Evolutionary conservation across 2,113 vertebrate species (phyloP), one percentile per base, ranked within the genome.

Genomic region (Setophaga petechia): DNA sequence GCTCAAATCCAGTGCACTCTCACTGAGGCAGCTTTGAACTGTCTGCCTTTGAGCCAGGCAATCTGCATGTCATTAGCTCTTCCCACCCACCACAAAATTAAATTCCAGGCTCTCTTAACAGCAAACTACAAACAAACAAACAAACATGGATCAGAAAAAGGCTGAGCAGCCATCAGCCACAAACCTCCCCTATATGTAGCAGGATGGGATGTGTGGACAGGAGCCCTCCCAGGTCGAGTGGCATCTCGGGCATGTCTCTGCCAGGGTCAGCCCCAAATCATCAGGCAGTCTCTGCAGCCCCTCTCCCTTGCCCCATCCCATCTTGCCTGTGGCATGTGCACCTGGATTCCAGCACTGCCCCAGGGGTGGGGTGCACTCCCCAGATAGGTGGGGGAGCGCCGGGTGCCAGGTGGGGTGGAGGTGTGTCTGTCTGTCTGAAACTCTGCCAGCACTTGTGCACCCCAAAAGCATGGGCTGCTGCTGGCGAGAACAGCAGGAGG

Each of bases 41-140:
- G 1, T 18, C 87, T 89, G 35, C 37, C 59, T 76, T 25, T 46
- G 68, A 86, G 91, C 58, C 1, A 6, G 55, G 82, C 54, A 87
- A 73, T 82, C 74, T 87, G 90, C 75, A 83, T 41, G 71, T 3
- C 5, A 93, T 91, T 79, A 90, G 85, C 75, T 87, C 51, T 44
- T 80, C 82, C 88, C 12, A 0, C 54, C n/a, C 0, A 0, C 52
- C 0, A 0, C 2, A 5, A 87, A 90, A 92, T 66, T 85, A 51
- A 93, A 94, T 93, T 93, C 88, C 90, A 93, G 55, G 73, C 76
- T 68, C 54, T 94, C 71, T 31, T 31, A 82, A 85, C 57, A 75
- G 89, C 76, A 94, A 89, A 87, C 68, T 90, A 63, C 84, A 89
- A 91, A 89, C 94, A 95, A 93, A 95, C 35, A 90, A 93, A 93